A percentile compares a stretch with the other conserved stretches of the same genome.
phyloP scores from a whole-genome alignment of 2,797 vertebrate species.

The Pogoniulus pusillus region DNA sequence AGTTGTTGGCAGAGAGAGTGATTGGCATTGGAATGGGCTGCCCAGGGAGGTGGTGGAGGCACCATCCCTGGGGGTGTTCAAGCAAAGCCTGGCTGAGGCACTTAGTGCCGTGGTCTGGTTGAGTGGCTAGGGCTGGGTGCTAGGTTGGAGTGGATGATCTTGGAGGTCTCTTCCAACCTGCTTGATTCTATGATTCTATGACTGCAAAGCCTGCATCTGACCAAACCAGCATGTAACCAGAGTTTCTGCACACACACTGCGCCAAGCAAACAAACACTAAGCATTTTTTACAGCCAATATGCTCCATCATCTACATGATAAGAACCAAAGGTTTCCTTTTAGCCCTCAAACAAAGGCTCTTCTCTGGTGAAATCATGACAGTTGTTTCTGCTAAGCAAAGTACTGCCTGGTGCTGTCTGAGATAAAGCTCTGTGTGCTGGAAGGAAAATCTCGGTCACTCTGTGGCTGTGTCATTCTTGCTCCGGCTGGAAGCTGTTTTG shows the following conservation, averaged over 20 bases:
- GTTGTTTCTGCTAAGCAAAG: not conserved
- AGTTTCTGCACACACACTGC: not conserved
- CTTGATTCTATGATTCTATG: no score
- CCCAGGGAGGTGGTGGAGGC: no score
- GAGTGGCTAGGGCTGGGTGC: no score
- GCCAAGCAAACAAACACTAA: slow-evolving; percentile 14
- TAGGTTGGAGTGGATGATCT: no score
- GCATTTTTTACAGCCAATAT: not conserved
- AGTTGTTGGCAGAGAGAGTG: no score
- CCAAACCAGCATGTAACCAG: not conserved
- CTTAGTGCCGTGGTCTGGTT: no score
- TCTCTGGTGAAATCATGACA: not conserved
- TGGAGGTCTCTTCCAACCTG: no score
- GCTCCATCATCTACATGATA: not conserved
- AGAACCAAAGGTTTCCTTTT: not conserved
- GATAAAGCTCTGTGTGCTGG: slow-evolving; percentile 2
- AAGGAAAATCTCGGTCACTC: slow-evolving; percentile 63
- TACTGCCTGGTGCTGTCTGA: not conserved
- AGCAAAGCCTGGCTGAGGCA: no score
- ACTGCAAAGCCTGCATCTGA: slow-evolving; percentile 13
- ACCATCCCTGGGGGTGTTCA: no score
- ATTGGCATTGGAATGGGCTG: no score
- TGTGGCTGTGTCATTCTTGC: not conserved
- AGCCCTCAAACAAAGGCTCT: not conserved
- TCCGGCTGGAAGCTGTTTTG: slow-evolving; percentile 41